Base-by-base conservation (phyloP, 2,888 invertebrate species). In the Disparrhopalites patrizii region DNA sequence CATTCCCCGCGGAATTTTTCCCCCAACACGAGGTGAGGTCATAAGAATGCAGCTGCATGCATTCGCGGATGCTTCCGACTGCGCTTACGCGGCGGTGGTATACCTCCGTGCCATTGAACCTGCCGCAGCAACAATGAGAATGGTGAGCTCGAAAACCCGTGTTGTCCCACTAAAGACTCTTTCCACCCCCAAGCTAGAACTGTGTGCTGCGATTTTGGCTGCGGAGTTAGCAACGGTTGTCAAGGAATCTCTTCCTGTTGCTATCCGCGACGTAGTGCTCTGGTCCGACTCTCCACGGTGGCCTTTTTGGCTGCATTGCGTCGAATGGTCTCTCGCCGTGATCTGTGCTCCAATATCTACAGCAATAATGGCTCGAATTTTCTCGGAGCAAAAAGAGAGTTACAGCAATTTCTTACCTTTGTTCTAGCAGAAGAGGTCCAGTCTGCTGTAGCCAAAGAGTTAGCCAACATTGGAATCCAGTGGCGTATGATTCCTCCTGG, bases 21-120 rank as follows among this genome's bases (percentile, higher is more conserved):
- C n/a, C n/a, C n/a, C n/a, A n/a, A n/a, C n/a, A n/a, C n/a, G n/a
- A n/a, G n/a, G n/a, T n/a, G n/a, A n/a, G n/a, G n/a, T n/a, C n/a
- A n/a, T n/a, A n/a, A n/a, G n/a, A n/a, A n/a, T 13, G 7, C 63
- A 76, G 66, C 36, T 77, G 20, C 75, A 75, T 60, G 73, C 72
- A 2, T 77, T 75, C 70, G 69, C 68, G 0, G 75, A 76, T 61
- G 73, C 75, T 1, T 73, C 72, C 3, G 62, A 57, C 27, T 52
- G 27, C 31, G 75, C 75, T 10, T 73, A 71, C 33, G 73, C 70
- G 3, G 73, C 75, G 8, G 70, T 68, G 20, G 65, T 75, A 5
- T 75, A 74, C 66, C 13, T 73, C 1, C 56, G 71, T 20, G 28
- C 52, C 0, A 64, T 51, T 5, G 54, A 65, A 43, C 23, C 20